Evolutionary conservation across 2,888 invertebrate genomes (phyloP).

Genomic region (Parnassius mnemosyne): DNA sequence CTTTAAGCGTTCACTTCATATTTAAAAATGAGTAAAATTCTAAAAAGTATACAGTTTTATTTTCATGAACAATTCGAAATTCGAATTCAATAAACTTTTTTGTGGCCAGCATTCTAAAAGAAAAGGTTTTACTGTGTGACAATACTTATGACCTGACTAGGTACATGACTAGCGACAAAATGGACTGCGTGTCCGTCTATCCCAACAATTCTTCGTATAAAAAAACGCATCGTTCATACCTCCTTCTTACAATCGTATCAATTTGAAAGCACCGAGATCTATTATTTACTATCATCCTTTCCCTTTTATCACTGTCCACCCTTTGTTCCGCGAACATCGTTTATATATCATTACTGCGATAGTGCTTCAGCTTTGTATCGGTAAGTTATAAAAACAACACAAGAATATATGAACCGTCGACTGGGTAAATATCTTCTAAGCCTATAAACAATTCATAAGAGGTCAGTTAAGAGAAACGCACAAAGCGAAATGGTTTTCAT

Average conservation of each 20-base stretch:
- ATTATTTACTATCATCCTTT: slow-evolving; percentile 20
- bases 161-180: too few relatives aligned
- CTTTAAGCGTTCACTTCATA: too few relatives aligned
- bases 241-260: slow-evolving; percentile 7
- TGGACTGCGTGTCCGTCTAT: too few relatives aligned
- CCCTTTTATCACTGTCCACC: slow-evolving; percentile 24
- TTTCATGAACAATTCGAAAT: too few relatives aligned
- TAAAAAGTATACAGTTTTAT: too few relatives aligned
- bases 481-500: slow-evolving; percentile 26
- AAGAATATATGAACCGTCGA: slow-evolving; percentile 25
- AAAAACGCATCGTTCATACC: not conserved
- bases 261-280: slow-evolving; percentile 14
- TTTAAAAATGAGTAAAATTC: too few relatives aligned
- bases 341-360: slow-evolving; percentile 19
- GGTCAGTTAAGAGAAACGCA: slow-evolving; percentile 32
- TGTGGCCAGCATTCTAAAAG: too few relatives aligned
- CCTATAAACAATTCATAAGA: slow-evolving; percentile 53
- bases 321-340: slow-evolving; percentile 17
- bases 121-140: too few relatives aligned
- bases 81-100: too few relatives aligned
- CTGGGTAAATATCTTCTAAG: slow-evolving; percentile 45
- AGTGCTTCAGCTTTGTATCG: slow-evolving; percentile 18
- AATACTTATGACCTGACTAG: too few relatives aligned
- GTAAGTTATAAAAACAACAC: slow-evolving; percentile 31
- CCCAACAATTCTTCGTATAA: too few relatives aligned